Base-by-base conservation (phyloP, 1,140 invertebrate species). In the Cardiocondyla obscurior region DNA sequence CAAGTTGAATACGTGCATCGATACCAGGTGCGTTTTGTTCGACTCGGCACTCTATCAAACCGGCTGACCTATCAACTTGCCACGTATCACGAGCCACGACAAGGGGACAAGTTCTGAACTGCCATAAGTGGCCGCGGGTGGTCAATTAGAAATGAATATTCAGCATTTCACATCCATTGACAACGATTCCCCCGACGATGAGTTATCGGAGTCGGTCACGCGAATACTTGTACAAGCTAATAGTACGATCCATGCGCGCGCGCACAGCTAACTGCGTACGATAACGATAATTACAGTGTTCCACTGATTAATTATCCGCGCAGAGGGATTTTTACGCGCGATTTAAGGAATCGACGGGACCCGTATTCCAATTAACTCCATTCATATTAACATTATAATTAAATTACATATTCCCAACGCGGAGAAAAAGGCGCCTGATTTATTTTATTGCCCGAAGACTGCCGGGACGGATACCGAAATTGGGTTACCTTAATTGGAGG, bases 1-100 rank as follows among this genome's bases (percentile, higher is more conserved):
- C 69, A 89, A 90, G 90, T 90, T 91, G 88, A 91, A 91, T 91
- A 85, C 81, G 55, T 58, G 73, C 84, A 83, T 88, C 87, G 88
- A 85, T 89, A 51, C 51, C 73, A 70, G 58, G 42, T 84, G 72
- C 53, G 64, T 70, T 72, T 81, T 44, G 44, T 36, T 51, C 22
- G 53, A 85, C 69, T 46, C 25, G 72, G 58, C 42, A 60, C 74
- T 88, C 70, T 53, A 84, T 89, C 88, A 74, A 62, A 81, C 14
- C 51, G 57, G 57, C 51, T 86, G 84, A 86, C 83, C 88, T 85
- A 84, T 86, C 88, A 76, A 82, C 81, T 77, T 64, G 42, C 60
- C 46, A 44, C n/a, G 44, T 4, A 19, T 12, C 60, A 6, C 36
- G 58, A 72, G 53, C 55, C 60, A 84, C 42, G 65, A 84, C 65